These are phyloP conservation scores for Lophotriccus pileatus DNA, from an alignment of 2,797 vertebrate species.

Conservation along the genomic window DNA sequence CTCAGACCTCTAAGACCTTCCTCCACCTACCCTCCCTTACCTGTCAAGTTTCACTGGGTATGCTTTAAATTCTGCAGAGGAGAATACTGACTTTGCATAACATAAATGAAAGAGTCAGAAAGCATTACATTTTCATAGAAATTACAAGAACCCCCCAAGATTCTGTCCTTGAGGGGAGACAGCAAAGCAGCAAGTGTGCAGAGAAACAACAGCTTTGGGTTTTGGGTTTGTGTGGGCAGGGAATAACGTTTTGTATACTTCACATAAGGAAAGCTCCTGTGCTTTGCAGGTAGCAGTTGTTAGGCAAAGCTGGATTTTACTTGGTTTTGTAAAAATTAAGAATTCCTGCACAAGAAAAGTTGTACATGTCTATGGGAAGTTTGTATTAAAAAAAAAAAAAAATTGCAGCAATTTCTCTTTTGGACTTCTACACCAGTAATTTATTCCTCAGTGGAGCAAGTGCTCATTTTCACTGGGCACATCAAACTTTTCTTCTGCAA, in stretches of 20 bases:
- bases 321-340: neutral
- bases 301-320: neutral
- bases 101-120: slow-evolving; percentile 30
- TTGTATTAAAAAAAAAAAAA: neutral
- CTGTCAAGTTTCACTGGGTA: slow-evolving; percentile 72
- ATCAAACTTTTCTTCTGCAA: neutral
- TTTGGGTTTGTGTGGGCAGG: neutral
- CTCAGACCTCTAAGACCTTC: slow-evolving; percentile 56
- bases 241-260: neutral
- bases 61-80: slow-evolving; percentile 67
- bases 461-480: neutral
- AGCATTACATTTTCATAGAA: slow-evolving; percentile 28
- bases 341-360: neutral
- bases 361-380: neutral
- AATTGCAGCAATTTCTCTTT: neutral
- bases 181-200: neutral
- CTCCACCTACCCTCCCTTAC: slow-evolving; percentile 60
- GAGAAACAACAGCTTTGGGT: neutral
- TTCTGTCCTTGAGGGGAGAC: slow-evolving; percentile 37
- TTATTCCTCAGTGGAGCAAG: neutral
- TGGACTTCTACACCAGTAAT: neutral
- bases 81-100: slow-evolving; percentile 62
- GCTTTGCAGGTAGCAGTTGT: neutral
- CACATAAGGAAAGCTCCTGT: neutral
- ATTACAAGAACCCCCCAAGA: slow-evolving; percentile 18